These are phyloP conservation scores for Toxostoma redivivum DNA, from an alignment of 2,113 vertebrate species.

Conservation along the genomic window DNA sequence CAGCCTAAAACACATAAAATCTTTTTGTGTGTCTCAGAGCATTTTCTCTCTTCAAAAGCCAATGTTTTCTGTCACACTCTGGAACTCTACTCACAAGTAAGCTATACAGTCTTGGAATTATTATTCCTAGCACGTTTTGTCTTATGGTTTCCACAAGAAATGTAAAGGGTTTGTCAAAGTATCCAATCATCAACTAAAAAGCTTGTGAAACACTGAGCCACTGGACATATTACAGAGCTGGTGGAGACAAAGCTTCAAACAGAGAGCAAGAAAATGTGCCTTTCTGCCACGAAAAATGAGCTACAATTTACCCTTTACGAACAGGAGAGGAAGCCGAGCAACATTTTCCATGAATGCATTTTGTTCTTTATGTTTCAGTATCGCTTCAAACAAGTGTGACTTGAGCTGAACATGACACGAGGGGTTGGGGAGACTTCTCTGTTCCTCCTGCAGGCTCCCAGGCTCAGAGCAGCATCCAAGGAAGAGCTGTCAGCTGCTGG, in stretches of 20 bases:
- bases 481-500: neutral
- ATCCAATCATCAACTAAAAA: neutral
- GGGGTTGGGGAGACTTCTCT: neutral
- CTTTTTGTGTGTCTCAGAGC: neutral
- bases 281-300: neutral
- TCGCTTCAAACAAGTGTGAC: neutral
- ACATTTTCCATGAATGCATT: neutral
- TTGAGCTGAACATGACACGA: neutral
- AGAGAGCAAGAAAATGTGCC: slow-evolving; percentile 14
- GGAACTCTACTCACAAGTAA: neutral
- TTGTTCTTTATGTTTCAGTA: neutral
- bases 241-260: neutral
- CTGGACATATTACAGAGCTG: neutral
- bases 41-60: neutral
- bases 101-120: neutral
- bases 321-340: neutral
- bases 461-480: neutral
- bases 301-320: neutral
- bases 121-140: neutral
- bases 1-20: neutral
- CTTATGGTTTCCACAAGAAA: neutral
- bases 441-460: neutral
- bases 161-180: neutral
- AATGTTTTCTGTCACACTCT: neutral
- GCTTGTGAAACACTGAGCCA: neutral